phyloP scores from a whole-genome alignment of 2,113 vertebrate species.

The Syrrhaptes paradoxus region DNA sequence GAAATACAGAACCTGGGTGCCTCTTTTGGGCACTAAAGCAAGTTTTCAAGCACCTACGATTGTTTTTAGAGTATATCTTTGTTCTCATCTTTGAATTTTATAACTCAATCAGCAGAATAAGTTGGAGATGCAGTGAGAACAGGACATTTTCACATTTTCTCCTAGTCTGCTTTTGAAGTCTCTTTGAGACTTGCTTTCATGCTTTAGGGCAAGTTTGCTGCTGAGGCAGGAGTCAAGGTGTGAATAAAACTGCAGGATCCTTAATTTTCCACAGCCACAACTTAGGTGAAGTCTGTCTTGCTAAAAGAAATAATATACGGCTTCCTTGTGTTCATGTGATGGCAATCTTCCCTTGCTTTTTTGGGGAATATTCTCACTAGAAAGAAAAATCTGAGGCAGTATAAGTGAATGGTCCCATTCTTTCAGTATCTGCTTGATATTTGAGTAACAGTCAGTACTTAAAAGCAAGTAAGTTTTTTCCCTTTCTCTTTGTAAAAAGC shows the following conservation, averaged over 20 bases:
- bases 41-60: neutral
- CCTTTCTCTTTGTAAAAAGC: neutral
- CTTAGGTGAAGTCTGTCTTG: neutral
- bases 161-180: neutral
- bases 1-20: neutral
- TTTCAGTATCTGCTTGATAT: neutral
- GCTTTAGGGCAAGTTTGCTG: neutral
- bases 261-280: neutral
- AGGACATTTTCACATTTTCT: neutral
- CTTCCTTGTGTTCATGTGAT: neutral
- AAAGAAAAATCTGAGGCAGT: neutral
- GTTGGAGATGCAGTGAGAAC: neutral
- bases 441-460: neutral
- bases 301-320: neutral
- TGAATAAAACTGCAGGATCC: neutral
- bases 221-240: neutral
- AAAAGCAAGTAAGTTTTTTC: neutral
- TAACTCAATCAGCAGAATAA: neutral
- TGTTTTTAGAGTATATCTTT: neutral
- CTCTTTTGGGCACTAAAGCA: neutral
- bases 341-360: neutral
- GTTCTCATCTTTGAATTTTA: neutral
- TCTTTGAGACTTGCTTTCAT: neutral
- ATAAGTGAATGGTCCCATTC: neutral
- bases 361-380: neutral